Base-by-base conservation (phyloP, 2,888 invertebrate genomes). In the Diarsia dahlii region DNA sequence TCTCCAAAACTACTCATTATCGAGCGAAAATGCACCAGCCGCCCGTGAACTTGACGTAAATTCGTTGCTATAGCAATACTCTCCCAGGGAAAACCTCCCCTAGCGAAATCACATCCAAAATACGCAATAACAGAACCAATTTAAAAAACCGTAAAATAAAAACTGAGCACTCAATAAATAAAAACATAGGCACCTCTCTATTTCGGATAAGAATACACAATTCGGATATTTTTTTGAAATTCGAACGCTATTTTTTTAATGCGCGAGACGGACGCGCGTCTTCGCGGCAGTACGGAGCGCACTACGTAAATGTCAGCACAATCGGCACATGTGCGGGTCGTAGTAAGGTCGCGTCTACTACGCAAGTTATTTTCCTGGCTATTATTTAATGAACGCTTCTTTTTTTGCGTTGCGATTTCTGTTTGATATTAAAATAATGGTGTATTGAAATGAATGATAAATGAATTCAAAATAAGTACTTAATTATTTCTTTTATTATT, bases 301-400 rank as follows among this genome's bases (percentile, higher is more conserved):
- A 96, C 96, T 96, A 96, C 95, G 95, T 94, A 95, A 95, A 95
- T 95, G 96, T 95, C 95, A 95, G 95, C 92, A 92, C 94, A 91
- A 85, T 94, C 94, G 95, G 95, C 95, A 95, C 96, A 96, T 95
- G 96, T 95, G 95, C 96, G 95, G 94, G 91, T 91, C 91, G 90
- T 84, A 88, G 89, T 94, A 94, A 93, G 83, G 93, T 90, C 64
- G 82, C 74, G 92, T 87, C 71, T 91, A 92, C 84, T 91, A 83
- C 91, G 92, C 86, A 56, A 76, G 75, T 65, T 68, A 80, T 93
- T 95, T 94, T 92, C 90, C 91, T 39, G 60, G 54, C 71, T 66
- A 77, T 64, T 68, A 71, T 75, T 67, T 67, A 34, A 66, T 71
- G 15, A 52, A 20, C 28, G n/a, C n/a, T 20, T 54, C 39, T 66